Evolutionary conservation across 2,113 vertebrate genomes (phyloP).

Genomic region (Laterallus jamaicensis): DNA sequence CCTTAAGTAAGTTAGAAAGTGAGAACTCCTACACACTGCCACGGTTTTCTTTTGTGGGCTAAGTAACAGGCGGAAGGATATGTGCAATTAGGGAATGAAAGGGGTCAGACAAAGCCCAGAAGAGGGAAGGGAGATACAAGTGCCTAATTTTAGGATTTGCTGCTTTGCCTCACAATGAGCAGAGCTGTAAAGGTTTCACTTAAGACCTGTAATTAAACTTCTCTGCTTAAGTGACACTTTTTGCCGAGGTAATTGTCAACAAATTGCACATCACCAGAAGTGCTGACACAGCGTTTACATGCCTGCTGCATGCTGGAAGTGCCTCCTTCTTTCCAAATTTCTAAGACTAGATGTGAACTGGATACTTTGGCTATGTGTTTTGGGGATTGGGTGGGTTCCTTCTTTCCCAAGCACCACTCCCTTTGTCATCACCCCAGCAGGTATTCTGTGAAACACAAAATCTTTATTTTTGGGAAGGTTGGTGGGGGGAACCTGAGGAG

Average conservation of each 20-base stretch:
- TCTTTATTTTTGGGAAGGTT: not conserved
- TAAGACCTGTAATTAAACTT: conserved; percentile 43
- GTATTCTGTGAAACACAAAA: not conserved
- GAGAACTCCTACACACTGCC: not conserved
- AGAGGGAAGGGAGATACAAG: conserved; percentile 27
- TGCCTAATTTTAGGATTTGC: conserved; percentile 45
- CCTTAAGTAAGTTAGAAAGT: conserved; percentile 33
- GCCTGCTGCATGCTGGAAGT: not conserved
- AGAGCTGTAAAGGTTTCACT: conserved; percentile 14
- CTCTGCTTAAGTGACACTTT: not conserved
- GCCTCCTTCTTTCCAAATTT: not conserved
- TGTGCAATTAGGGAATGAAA: conserved; percentile 51
- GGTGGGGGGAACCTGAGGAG: not conserved
- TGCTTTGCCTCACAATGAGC: not conserved
- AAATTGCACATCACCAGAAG: conserved; percentile 20
- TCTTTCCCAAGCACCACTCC: not conserved
- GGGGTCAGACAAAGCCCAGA: conserved; percentile 20
- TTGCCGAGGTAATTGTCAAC: conserved; percentile 26
- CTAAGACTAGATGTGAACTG: not conserved
- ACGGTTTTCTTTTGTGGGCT: not conserved
- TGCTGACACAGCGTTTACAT: not conserved
- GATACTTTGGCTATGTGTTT: not conserved
- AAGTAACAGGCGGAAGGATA: conserved; percentile 17
- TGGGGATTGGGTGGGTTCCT: not conserved
- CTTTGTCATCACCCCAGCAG: not conserved